A percentile compares a stretch with the other conserved stretches of the same genome.
Evolutionary conservation across 2,113 vertebrate genomes (phyloP).

Genomic region (Marmota flaviventris): DNA sequence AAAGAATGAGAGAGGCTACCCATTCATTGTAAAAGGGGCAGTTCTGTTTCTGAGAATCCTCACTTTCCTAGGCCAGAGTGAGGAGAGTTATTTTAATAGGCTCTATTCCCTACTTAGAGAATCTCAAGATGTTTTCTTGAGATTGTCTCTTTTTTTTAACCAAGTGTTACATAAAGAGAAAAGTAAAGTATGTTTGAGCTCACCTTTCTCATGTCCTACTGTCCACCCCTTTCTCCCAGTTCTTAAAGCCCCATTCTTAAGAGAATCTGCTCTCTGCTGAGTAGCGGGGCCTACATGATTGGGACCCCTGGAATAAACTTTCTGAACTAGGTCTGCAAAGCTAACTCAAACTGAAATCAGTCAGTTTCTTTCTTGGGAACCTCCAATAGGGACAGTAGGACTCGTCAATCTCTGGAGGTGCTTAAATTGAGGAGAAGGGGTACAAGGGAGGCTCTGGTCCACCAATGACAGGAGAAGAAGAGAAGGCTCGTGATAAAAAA

Average conservation of each 20-base stretch:
- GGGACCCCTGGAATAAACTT: not conserved
- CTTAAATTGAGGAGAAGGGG: not conserved
- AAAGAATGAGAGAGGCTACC: not conserved
- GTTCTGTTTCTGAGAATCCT: not conserved
- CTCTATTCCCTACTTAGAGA: not conserved
- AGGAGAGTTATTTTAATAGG: not conserved
- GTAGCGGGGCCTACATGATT: not conserved
- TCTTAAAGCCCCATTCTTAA: conserved; percentile 2
- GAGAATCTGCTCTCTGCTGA: not conserved
- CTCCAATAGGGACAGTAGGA: not conserved
- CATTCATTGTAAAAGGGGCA: not conserved
- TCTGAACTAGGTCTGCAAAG: not conserved
- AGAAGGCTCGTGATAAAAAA: conserved; percentile 16
- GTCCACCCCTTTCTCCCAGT: not conserved
- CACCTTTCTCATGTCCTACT: not conserved
- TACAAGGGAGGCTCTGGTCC: not conserved
- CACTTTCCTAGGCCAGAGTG: not conserved
- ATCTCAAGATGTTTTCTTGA: not conserved
- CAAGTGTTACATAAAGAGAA: conserved; percentile 13
- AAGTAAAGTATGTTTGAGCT: not conserved
- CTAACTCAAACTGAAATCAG: not conserved
- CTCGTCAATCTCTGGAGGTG: not conserved
- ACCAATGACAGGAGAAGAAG: not conserved
- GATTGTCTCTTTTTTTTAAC: not conserved
- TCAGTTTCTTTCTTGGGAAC: not conserved